Evolutionary conservation across 2,113 vertebrate genomes (phyloP), one percentile per base, ranked within the genome.

Genomic region (Oenanthe melanoleuca): DNA sequence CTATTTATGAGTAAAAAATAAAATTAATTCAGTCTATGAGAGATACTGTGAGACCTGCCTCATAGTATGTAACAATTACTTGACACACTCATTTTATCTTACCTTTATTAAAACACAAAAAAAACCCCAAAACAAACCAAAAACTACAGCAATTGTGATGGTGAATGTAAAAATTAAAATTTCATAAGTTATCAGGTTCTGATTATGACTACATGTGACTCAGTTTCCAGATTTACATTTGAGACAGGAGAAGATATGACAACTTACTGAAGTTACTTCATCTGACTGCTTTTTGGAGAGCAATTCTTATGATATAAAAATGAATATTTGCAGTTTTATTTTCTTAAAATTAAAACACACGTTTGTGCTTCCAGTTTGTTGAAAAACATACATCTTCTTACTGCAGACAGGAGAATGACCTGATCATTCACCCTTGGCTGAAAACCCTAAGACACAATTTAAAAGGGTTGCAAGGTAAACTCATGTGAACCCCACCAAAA

Each of bases 101-200:
- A 73, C 50, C 63, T 85, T 86, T 90, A 82, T 47, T 92, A 87
- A 90, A 92, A 93, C 34, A 29, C 14, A 23, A 56, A 33, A 33
- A 53, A 31, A 66, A 2, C 12, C 23, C 50, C 50, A 9, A 24
- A 24, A 49, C 47, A 55, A 44, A 2, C 80, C 40, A 11, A 50
- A 26, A 50, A 26, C 52, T 16, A 64, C 25, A 56, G 15, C 40
- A 93, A 82, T 53, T 78, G 24, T 26, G 88, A 73, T 12, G 11
- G 18, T 90, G 90, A 84, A 79, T 18, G 6, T 57, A 95, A 81
- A 92, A 82, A 82, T 50, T 84, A 57, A 96, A 93, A 28, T 23
- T 70, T 88, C 45, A 15, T 74, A 78, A 84, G 22, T 45, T 59
- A 94, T 84, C 45, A 92, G 33, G 82, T 75, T 88, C 55, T 71